A percentile compares a stretch with the other conserved stretches of the same genome.
Evolutionary conservation across 2,888 invertebrate genomes (phyloP).

Genomic region (Nemoura dubitans): DNA sequence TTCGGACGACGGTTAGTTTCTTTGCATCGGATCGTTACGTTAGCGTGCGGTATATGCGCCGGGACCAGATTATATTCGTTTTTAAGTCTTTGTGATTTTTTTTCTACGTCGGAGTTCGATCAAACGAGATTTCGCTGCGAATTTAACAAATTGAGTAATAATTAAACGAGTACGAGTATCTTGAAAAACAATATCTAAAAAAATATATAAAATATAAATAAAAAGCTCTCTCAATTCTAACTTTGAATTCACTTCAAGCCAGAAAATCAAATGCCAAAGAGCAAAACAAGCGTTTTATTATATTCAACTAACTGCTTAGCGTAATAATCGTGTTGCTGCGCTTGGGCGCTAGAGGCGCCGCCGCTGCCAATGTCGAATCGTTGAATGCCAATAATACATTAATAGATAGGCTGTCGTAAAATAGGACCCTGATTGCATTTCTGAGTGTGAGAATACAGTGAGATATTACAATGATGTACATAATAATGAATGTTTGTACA

Average conservation of each 20-base stretch:
- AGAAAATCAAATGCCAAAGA: constrained; percentile 42
- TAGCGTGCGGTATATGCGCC: constrained; percentile 24
- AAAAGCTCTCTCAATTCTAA: constrained; percentile 17
- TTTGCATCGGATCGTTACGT: constrained; percentile 22
- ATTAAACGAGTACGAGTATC: constrained; percentile 49
- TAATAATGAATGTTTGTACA: constrained; percentile 66
- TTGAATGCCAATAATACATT: constrained; percentile 49
- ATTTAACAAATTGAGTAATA: neutral
- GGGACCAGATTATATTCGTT: constrained; percentile 33
- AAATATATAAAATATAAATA: neutral
- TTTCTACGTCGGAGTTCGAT: constrained; percentile 34
- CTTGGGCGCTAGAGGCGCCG: neutral
- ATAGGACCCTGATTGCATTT: constrained; percentile 44
- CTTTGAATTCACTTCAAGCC: constrained; percentile 16
- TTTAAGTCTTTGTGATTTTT: constrained; percentile 19
- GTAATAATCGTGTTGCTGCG: neutral
- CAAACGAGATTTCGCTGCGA: constrained; percentile 18
- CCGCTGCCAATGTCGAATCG: neutral
- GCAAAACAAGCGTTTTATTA: constrained; percentile 33
- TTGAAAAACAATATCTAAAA: constrained; percentile 22
- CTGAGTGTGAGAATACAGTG: constrained; percentile 44
- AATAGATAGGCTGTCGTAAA: constrained; percentile 48
- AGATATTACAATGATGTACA: constrained; percentile 58
- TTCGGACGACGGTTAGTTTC: constrained; percentile 1
- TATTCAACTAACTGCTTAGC: constrained; percentile 15